phyloP scores from a whole-genome alignment of 1,140 invertebrate species.

The Chlorops oryzae region DNA sequence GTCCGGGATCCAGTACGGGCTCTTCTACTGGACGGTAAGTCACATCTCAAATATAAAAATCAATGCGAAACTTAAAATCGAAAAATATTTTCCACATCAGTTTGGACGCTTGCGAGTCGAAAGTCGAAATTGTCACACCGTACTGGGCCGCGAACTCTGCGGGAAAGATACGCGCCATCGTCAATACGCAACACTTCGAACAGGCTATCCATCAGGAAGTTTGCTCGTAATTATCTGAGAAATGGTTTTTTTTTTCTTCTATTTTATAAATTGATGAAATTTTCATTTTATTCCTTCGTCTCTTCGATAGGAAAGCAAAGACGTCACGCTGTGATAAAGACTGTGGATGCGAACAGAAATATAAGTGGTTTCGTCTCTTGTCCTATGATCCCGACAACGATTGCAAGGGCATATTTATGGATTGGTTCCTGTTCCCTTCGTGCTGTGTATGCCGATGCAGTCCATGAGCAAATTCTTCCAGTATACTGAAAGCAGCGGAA shows the following conservation, averaged over 20 bases:
- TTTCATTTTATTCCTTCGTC: not conserved
- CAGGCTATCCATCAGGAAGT: conserved; percentile 93
- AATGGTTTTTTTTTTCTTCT: not conserved
- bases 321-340: conserved; percentile 74
- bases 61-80: not conserved
- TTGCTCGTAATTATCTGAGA: conserved; percentile 73
- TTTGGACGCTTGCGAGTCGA: conserved; percentile 83
- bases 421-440: conserved; percentile 91
- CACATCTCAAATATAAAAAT: not conserved
- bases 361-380: conserved; percentile 84
- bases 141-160: conserved; percentile 91
- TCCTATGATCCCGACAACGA: conserved; percentile 90
- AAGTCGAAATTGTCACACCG: conserved; percentile 87
- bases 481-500: too few species aligned
- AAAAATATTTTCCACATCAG: conserved; percentile 35
- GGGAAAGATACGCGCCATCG: conserved; percentile 82
- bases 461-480: conserved; percentile 48
- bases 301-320: conserved; percentile 61
- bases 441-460: conserved; percentile 86
- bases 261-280: not conserved
- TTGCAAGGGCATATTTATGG: conserved; percentile 90
- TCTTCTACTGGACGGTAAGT: conserved; percentile 57
- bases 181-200: conserved; percentile 90
- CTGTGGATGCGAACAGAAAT: conserved; percentile 86
- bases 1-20: conserved; percentile 27